These are phyloP conservation scores for Melanerpes aurifrons DNA, from an alignment of 2,113 vertebrate species.

Conservation along the genomic window DNA sequence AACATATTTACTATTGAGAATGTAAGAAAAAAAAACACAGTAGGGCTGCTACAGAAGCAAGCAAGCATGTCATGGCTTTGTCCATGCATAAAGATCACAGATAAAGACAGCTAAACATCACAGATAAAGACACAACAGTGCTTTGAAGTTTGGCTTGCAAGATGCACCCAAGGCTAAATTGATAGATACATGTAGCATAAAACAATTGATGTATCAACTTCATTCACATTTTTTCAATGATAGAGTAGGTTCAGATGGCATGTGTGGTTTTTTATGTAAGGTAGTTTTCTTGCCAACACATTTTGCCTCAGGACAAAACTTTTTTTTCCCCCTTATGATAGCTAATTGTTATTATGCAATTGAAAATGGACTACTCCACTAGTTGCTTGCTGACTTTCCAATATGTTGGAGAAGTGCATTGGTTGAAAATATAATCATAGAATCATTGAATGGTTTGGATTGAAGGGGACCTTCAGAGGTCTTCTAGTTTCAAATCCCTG, in stretches of 20 bases:
- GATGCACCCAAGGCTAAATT: neutral
- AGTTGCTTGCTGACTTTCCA: neutral
- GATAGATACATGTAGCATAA: neutral
- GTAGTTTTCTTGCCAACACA: neutral
- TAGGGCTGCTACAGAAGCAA: neutral
- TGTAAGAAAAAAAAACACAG: neutral
- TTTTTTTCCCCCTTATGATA: neutral
- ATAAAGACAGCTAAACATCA: too few species aligned
- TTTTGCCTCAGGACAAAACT: neutral
- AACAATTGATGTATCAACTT: neutral
- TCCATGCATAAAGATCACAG: neutral
- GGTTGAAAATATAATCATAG: neutral
- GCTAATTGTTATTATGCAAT: neutral
- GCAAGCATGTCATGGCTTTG: neutral
- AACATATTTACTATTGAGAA: neutral
- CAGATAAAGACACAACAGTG: neutral
- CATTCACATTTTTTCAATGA: neutral
- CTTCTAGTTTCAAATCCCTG: too few species aligned
- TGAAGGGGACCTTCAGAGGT: too few species aligned
- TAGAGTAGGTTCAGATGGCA: neutral
- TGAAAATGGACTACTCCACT: neutral
- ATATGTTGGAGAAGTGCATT: neutral
- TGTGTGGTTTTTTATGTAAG: neutral
- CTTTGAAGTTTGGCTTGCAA: neutral
- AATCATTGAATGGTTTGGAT: neutral